A percentile compares a stretch with the other conserved stretches of the same genome.
Evolutionary conservation across 2,797 vertebrate species (phyloP).

Genomic region (Pipistrellus pipistrellus): DNA sequence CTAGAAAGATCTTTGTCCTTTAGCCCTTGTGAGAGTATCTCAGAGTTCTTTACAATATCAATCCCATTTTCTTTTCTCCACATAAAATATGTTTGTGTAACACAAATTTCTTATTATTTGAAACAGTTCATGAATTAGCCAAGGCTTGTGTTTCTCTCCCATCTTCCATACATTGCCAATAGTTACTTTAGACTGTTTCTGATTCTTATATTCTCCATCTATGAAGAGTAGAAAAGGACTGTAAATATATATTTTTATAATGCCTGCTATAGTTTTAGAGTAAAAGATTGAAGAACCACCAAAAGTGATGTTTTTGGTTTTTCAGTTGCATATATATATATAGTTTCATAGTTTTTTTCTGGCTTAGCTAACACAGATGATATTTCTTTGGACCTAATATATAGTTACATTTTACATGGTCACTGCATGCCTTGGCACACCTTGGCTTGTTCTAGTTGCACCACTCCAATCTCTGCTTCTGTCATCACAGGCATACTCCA

Average conservation of each 20-base stretch:
- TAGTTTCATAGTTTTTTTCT: neutral
- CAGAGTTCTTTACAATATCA: neutral
- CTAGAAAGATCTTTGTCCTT: conserved; percentile 2
- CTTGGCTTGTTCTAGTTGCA: neutral
- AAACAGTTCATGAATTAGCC: neutral
- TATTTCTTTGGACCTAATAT: neutral
- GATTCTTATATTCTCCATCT: neutral
- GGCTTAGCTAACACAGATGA: neutral
- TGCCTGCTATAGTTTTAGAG: neutral
- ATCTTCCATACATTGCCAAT: neutral
- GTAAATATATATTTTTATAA: neutral
- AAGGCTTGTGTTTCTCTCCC: neutral
- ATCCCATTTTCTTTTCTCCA: neutral
- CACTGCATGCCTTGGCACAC: neutral
- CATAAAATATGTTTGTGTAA: neutral
- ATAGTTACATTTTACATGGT: neutral
- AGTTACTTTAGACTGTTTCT: neutral
- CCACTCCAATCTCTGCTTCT: neutral
- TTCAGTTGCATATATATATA: neutral
- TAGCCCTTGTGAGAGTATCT: neutral
- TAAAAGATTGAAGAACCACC: neutral
- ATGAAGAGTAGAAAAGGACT: neutral
- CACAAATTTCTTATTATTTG: neutral
- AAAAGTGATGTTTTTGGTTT: neutral
- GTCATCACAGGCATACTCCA: neutral